These are phyloP conservation scores for Conger conger DNA, from an alignment of 2,113 vertebrate genomes.

Conservation along the genomic window DNA sequence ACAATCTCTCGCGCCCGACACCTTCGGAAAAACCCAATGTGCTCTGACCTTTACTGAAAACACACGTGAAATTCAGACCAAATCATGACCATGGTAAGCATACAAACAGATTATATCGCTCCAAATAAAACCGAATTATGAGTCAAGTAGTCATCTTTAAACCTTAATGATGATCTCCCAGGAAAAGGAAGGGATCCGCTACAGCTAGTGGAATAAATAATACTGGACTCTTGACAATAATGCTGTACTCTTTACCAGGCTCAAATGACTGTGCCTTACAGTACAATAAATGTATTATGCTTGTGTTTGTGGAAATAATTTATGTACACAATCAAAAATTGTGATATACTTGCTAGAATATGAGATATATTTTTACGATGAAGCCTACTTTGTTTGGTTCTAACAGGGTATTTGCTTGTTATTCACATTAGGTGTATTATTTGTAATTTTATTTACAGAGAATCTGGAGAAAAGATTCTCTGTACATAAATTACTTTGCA, in stretches of 20 bases:
- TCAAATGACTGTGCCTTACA: not conserved
- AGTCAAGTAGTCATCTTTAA: not conserved
- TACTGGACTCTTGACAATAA: too few relatives aligned
- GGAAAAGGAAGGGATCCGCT: not conserved
- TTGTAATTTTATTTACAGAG: too few relatives aligned
- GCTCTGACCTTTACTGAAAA: conserved; percentile 37
- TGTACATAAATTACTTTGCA: too few relatives aligned
- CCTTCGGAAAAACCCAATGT: conserved; percentile 35
- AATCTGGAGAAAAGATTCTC: too few relatives aligned
- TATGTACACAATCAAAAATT: too few relatives aligned
- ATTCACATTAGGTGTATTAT: too few relatives aligned
- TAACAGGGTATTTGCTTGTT: too few relatives aligned
- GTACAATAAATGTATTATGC: too few relatives aligned
- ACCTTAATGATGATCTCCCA: not conserved
- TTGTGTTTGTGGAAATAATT: too few relatives aligned
- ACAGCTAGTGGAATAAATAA: not conserved
- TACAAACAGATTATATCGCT: conserved; percentile 3
- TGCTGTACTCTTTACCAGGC: not conserved
- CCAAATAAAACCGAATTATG: conserved; percentile 15
- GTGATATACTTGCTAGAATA: too few relatives aligned
- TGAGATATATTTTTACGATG: too few relatives aligned
- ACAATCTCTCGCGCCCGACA: conserved; percentile 15
- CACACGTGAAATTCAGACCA: conserved; percentile 19
- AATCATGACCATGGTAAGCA: conserved; percentile 37
- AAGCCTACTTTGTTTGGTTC: too few relatives aligned